Evolutionary conservation across 2,888 invertebrate genomes (phyloP).

Genomic region (Chymomyza amoena): DNA sequence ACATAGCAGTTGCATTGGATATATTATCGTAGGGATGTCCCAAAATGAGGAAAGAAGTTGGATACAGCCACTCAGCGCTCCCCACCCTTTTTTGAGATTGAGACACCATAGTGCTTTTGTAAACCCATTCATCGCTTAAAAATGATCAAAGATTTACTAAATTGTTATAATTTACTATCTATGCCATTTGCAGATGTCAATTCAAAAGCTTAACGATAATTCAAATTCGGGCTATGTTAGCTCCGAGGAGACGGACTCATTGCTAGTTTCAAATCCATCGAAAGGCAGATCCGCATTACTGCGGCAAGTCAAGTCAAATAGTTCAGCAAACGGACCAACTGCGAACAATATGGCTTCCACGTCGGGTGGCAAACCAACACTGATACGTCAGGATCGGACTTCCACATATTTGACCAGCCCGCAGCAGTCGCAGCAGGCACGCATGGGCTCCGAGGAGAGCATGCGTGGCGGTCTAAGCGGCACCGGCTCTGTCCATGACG

Average conservation of each 20-base stretch:
- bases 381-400: slow-evolving; percentile 92
- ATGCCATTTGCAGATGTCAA: slow-evolving; percentile 76
- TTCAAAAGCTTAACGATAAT: slow-evolving; percentile 81
- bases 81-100: too few species aligned
- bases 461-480: slow-evolving; percentile 80
- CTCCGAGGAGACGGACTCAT: slow-evolving; percentile 90
- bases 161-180: neutral
- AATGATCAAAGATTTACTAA: too few species aligned
- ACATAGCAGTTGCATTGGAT: too few species aligned
- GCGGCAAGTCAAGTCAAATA: slow-evolving; percentile 76
- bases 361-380: slow-evolving; percentile 85
- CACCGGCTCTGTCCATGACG: slow-evolving; percentile 68
- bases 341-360: slow-evolving; percentile 69
- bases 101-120: too few species aligned
- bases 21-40: too few species aligned
- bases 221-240: slow-evolving; percentile 85
- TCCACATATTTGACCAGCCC: slow-evolving; percentile 85
- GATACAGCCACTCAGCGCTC: too few species aligned
- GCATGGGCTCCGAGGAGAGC: slow-evolving; percentile 89
- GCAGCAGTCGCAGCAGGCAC: slow-evolving; percentile 84
- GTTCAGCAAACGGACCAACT: slow-evolving; percentile 76
- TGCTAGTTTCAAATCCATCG: slow-evolving; percentile 81
- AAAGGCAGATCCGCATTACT: slow-evolving; percentile 76
- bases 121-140: too few species aligned
- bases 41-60: too few species aligned